A percentile compares a stretch with the other conserved stretches of the same genome.
Conservation (phyloP, 2,113 vertebrate species). For the Corythaeola cristata region DNA sequence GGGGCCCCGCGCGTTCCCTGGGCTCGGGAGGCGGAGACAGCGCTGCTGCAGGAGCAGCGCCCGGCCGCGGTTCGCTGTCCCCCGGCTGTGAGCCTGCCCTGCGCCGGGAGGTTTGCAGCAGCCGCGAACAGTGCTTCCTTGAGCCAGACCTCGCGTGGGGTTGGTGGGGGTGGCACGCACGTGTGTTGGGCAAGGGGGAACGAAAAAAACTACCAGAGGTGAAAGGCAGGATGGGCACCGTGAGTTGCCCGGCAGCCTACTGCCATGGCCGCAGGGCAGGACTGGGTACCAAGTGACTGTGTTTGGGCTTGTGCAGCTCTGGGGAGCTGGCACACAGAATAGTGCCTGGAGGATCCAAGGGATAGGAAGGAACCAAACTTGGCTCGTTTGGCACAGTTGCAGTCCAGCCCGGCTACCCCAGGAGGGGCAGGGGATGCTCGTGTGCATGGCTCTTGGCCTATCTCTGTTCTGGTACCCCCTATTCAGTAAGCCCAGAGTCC, state of each 20-base stretch:
- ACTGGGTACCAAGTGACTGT: background rate
- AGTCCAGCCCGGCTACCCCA: no score
- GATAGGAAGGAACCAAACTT: background rate
- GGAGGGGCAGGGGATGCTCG: background rate
- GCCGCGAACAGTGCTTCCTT: fast-evolving
- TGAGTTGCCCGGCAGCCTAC: no score
- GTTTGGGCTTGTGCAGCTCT: background rate
- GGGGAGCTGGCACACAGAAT: background rate
- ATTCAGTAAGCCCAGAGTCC: background rate
- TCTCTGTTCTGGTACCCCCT: no score
- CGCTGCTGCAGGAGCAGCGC: background rate
- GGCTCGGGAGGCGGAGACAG: no score
- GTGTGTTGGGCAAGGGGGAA: fast-evolving
- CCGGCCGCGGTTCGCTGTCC: no score
- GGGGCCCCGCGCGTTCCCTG: background rate
- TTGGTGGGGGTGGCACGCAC: fast-evolving
- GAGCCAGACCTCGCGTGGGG: background rate
- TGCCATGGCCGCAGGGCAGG: fast-evolving
- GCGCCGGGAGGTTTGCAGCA: background rate
- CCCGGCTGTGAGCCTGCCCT: background rate
- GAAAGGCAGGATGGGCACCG: no score
- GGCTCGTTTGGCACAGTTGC: background rate
- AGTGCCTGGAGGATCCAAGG: background rate
- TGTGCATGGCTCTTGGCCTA: fast-evolving
- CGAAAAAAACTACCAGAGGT: fast-evolving